Evolutionary conservation across 1,140 invertebrate genomes (phyloP).

Genomic region (Drosophila bifasciata): DNA sequence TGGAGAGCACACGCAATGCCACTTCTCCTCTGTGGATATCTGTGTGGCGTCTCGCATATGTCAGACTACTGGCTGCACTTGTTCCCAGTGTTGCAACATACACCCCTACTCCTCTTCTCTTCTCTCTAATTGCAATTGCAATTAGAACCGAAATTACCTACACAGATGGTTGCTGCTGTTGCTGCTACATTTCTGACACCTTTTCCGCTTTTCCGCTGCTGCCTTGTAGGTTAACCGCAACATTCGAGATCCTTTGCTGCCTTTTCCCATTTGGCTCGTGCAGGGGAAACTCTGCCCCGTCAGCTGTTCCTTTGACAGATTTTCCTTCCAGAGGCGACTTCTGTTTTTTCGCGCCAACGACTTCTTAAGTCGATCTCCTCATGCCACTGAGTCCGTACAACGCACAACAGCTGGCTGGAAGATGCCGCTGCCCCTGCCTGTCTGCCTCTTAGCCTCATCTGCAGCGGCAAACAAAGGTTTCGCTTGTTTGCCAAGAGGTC

Average conservation of each 20-base stretch:
- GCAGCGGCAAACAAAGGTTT: constrained; percentile 39
- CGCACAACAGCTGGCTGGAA: constrained; percentile 37
- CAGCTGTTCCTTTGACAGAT: constrained; percentile 72
- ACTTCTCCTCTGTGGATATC: neutral
- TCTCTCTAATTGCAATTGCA: constrained; percentile 56
- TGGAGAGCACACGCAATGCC: constrained; percentile 21
- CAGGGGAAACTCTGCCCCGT: constrained; percentile 39
- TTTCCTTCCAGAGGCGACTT: constrained; percentile 37
- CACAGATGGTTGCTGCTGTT: constrained; percentile 48
- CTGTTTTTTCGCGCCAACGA: constrained; percentile 59
- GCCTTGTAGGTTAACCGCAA: constrained; percentile 48
- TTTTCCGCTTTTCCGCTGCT: constrained; percentile 22
- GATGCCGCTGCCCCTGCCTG: constrained; percentile 13
- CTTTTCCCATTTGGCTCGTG: constrained; percentile 47
- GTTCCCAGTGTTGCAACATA: constrained; percentile 1
- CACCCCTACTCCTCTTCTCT: neutral
- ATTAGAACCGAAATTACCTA: constrained; percentile 41
- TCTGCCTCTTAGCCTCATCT: constrained; percentile 39
- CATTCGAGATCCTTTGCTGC: constrained; percentile 29
- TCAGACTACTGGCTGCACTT: constrained; percentile 32
- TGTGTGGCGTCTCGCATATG: constrained; percentile 50
- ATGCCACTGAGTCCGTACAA: constrained; percentile 25
- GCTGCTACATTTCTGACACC: constrained; percentile 67
- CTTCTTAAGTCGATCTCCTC: constrained; percentile 34
- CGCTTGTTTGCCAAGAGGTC: constrained; percentile 67